Base-by-base conservation (phyloP, 23 tunicate species). In the Pegea sp. region DNA sequence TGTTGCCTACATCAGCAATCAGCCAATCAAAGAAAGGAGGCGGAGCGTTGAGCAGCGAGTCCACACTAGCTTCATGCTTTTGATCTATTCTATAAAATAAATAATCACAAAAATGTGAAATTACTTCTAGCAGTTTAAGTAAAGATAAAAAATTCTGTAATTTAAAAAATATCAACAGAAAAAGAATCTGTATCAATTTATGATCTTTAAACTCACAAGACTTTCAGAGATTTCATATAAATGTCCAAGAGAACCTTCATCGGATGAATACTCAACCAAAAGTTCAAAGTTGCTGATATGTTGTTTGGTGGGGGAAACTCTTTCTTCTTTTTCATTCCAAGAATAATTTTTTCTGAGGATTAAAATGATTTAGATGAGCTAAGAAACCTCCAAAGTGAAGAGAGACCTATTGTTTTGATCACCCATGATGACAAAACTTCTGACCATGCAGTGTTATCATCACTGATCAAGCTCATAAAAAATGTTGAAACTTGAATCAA, bases 1-100 rank as follows among this genome's bases (percentile, higher is more conserved):
- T 63, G 44, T 52, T 64, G 31, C 92, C 92, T 8, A 78, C 67
- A 60, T 78, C 77, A 43, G 92, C 92, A 11, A 78, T 72, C 22
- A 78, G 77, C 92, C 92, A 78, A 31, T 78, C 92, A 48, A 78
- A 78, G 28, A 64, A 63, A 22, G 92, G 92, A 8, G 92, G 59
- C 20, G 92, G 70, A 4, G 77, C 62, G 20, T 53, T 8, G 7
- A 78, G 62, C 19, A 78, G 58, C 8, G 92, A 70, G 28, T 78
- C 92, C 34, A 78, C 68, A 64, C 92, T 70, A 31, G 65, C 43
- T n/a, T 63, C 76, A 0, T 64, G 52, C 7, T 56, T 64, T 51
- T 58, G 66, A 22, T 77, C 66, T 29, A 77, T 69, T 42, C 90
- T 77, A 31, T 28, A 59, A 44, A 7, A 59, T 6, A 13, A 5